Base-by-base conservation (phyloP, 2,888 invertebrate species). In the Hyppa rectilinea region DNA sequence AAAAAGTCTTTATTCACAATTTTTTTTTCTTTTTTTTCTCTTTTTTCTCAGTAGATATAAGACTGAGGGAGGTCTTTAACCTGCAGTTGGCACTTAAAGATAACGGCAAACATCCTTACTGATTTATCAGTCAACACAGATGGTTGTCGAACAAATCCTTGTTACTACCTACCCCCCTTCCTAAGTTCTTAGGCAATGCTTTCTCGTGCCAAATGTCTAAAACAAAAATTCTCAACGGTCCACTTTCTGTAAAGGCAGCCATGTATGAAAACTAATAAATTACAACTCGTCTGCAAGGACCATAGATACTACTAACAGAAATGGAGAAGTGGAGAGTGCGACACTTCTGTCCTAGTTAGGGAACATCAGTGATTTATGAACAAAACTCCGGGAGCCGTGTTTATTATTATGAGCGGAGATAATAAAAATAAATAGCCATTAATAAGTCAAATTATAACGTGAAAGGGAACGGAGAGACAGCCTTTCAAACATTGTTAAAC, bases 291-390 rank as follows among this genome's bases (percentile, higher is more conserved):
- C 67, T 78, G 45, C 61, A 68, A 71, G 62, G 49, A 63, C 53
- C 62, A 67, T 80, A 82, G 76, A 73, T 65, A 79, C 60, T 76
- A 78, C 65, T 47, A 83, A 82, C 74, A 77, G 83, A 78, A 85
- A 84, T 80, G 59, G 26, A 85, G 83, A 83, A 85, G 81, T 81
- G 78, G 64, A 71, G 80, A 77, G 58, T 77, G 71, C 76, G 83
- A 86, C 84, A 80, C 77, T 79, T 79, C 74, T 78, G 86, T 81
- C 81, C 85, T 82, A 75, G 74, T 71, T 72, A 59, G 73, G 74
- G 74, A 76, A 82, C 65, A 70, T 50, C 66, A 38, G 79, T 90
- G 90, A 90, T 90, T 90, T 90, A 91, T 90, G 85, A 85, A 84
- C 78, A 76, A 63, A 87, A 81, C 83, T 85, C 76, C 52, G 31